Conservation (phyloP, 2,888 invertebrate genomes). For the Rhorus exstirpatorius region DNA sequence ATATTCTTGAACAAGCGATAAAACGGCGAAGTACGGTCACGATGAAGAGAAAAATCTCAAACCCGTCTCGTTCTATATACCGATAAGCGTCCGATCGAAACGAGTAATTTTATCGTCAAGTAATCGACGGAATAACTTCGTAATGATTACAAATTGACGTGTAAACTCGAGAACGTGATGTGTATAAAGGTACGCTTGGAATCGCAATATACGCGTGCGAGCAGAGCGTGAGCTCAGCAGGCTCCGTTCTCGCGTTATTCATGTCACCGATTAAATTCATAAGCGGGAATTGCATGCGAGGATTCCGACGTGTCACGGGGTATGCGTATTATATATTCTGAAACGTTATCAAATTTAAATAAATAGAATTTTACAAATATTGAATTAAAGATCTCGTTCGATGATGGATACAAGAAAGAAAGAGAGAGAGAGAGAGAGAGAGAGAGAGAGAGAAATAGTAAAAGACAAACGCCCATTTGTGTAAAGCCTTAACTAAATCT, state of each 20-base stretch:
- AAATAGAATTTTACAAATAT: too few relatives aligned
- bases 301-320: slow-evolving; percentile 46
- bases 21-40: slow-evolving; percentile 18
- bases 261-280: slow-evolving; percentile 67
- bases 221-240: not conserved
- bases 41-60: slow-evolving; percentile 35
- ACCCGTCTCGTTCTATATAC: slow-evolving; percentile 35
- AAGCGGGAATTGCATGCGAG: slow-evolving; percentile 67
- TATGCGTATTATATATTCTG: slow-evolving; percentile 1
- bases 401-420: too few relatives aligned
- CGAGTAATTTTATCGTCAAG: slow-evolving; percentile 72
- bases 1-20: slow-evolving; percentile 8
- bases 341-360: too few relatives aligned
- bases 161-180: slow-evolving; percentile 34
- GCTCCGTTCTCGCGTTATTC: slow-evolving; percentile 37
- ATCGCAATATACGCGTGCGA: slow-evolving; percentile 27
- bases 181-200: slow-evolving; percentile 29
- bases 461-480: too few relatives aligned
- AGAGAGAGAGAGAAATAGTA: slow-evolving; percentile 5
- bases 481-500: too few relatives aligned
- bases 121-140: slow-evolving; percentile 76
- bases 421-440: not conserved
- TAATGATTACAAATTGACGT: slow-evolving; percentile 77
- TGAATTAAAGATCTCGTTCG: too few relatives aligned
- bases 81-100: slow-evolving; percentile 38